phyloP scores from a whole-genome alignment of 2,113 vertebrate species.

The Vombatus ursinus region DNA sequence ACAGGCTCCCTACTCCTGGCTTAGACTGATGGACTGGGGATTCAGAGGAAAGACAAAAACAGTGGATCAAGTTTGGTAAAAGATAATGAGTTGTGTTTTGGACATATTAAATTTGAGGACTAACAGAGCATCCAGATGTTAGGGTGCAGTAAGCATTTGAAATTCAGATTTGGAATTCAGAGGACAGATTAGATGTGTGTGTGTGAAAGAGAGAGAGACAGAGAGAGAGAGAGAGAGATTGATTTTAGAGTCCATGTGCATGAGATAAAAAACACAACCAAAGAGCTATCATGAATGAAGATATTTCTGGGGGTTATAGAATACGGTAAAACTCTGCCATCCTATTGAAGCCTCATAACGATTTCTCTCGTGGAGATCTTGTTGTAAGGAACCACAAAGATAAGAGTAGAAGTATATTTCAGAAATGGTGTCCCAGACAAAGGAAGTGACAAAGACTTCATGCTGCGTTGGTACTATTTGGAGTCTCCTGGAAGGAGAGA shows the following conservation, averaged over 20 bases:
- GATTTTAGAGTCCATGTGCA: not conserved
- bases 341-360: not conserved
- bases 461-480: not conserved
- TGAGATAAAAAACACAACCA: not conserved
- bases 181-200: too few relatives aligned
- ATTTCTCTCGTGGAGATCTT: not conserved
- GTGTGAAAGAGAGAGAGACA: too few relatives aligned
- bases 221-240: too few relatives aligned
- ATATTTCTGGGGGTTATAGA: not conserved
- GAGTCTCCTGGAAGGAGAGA: not conserved
- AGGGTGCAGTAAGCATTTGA: too few relatives aligned
- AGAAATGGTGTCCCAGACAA: not conserved
- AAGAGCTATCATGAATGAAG: not conserved
- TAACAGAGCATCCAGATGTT: too few relatives aligned
- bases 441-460: not conserved
- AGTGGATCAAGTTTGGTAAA: too few relatives aligned
- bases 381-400: not conserved
- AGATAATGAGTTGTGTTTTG: too few relatives aligned
- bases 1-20: too few relatives aligned
- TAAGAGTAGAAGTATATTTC: not conserved
- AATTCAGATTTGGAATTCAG: too few relatives aligned
- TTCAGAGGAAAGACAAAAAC: too few relatives aligned
- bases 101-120: too few relatives aligned
- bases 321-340: not conserved
- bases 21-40: too few relatives aligned